Evolutionary conservation across 2,113 vertebrate species (phyloP).

Genomic region (Micronycteris hirsuta): DNA sequence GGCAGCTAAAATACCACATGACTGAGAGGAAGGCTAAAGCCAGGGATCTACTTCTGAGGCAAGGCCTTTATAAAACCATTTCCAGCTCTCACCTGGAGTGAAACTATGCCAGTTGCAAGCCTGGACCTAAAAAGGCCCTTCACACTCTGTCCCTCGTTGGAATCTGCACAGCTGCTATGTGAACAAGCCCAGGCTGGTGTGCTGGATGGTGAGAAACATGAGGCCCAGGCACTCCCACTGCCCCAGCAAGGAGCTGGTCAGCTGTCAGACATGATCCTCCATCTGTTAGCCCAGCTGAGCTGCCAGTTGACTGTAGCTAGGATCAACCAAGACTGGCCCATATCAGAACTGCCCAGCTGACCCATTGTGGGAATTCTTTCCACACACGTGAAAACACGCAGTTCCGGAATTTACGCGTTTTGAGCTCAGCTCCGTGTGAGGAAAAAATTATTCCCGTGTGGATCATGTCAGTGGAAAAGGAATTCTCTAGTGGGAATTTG

Average conservation of each 20-base stretch:
- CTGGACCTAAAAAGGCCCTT: neutral
- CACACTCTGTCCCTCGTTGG: neutral
- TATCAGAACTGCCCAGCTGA: neutral
- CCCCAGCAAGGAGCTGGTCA: neutral
- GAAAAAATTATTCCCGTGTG: no score
- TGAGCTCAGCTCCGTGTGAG: no score
- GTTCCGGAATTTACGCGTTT: no score
- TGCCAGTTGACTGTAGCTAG: neutral
- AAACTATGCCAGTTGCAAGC: neutral
- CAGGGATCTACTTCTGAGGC: neutral
- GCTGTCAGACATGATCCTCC: neutral
- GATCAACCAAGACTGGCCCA: neutral
- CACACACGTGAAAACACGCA: no score
- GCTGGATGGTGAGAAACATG: neutral
- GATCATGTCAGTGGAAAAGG: no score
- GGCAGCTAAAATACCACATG: no score
- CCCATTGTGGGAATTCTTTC: no score
- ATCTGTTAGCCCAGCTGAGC: neutral
- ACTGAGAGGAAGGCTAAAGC: neutral
- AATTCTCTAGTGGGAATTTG: no score
- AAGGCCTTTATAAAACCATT: neutral
- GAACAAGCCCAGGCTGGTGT: no score
- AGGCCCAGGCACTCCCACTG: neutral
- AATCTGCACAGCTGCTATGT: neutral
- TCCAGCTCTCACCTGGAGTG: neutral